Evolutionary conservation across 2,113 vertebrate genomes (phyloP).

Genomic region (Nettapus auritus): DNA sequence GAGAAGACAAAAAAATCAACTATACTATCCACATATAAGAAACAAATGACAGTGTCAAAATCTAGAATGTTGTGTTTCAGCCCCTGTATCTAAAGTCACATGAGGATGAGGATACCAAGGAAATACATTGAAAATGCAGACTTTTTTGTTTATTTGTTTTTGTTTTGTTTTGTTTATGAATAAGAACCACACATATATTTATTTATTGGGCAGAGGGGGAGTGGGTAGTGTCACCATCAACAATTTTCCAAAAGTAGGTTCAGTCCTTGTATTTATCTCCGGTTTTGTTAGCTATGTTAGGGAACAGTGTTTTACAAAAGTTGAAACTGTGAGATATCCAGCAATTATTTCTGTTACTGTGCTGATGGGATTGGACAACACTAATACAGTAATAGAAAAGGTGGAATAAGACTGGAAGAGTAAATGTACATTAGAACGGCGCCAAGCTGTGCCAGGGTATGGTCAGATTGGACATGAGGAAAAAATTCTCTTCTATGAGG

Average conservation of each 20-base stretch:
- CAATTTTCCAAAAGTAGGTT: not conserved
- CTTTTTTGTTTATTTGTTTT: not conserved
- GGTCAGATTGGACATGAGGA: not conserved
- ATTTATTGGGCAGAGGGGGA: fast-evolving
- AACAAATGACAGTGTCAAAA: not conserved
- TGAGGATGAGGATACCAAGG: not conserved
- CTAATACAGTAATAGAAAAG: not conserved
- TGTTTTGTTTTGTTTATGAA: not conserved
- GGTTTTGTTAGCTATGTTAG: not conserved
- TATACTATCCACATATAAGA: not conserved
- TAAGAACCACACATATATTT: not conserved
- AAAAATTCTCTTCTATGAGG: too few relatives aligned
- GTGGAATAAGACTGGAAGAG: not conserved
- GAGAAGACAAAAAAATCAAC: not conserved
- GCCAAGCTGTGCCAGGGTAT: not conserved
- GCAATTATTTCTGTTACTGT: not conserved
- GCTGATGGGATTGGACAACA: not conserved
- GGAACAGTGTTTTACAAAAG: not conserved
- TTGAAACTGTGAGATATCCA: not conserved
- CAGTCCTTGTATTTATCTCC: not conserved
- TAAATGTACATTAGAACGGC: not conserved
- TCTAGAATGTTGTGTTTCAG: not conserved
- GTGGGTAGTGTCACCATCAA: not conserved
- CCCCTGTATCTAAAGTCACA: fast-evolving
- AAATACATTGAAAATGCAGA: not conserved